Conservation (phyloP, 2,113 vertebrate genomes). For the Mesocricetus auratus region DNA sequence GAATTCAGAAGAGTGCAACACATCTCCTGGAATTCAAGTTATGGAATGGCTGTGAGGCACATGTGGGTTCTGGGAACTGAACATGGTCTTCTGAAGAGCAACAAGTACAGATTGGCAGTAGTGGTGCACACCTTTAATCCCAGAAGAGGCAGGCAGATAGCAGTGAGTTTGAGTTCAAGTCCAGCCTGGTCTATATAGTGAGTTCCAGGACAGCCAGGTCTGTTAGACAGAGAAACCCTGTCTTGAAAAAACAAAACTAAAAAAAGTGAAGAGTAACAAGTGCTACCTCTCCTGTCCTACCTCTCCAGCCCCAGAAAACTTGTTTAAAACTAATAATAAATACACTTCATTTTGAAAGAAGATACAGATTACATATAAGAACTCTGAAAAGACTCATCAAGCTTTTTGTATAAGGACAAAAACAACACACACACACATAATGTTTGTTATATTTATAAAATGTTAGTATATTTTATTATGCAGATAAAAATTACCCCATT, state of each 20-base stretch:
- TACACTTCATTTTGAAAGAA: not conserved
- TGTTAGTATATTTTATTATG: not conserved
- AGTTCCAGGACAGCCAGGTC: too few species aligned
- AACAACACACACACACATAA: not conserved
- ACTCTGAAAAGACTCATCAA: not conserved
- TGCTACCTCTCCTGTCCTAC: too few species aligned
- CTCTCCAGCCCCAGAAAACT: too few species aligned
- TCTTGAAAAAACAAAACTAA: too few species aligned
- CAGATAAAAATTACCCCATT: not conserved
- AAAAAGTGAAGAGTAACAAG: too few species aligned
- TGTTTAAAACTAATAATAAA: not conserved
- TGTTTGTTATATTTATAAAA: not conserved
- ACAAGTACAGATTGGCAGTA: too few species aligned
- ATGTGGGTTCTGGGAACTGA: not conserved
- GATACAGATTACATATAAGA: not conserved
- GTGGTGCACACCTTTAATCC: too few species aligned
- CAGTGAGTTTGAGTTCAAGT: too few species aligned
- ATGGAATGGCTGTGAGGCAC: not conserved
- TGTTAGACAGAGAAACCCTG: too few species aligned
- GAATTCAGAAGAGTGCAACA: not conserved
- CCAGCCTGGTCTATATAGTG: too few species aligned
- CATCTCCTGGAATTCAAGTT: not conserved
- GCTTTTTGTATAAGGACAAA: not conserved
- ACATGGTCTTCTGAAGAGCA: not conserved
- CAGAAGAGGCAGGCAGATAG: too few species aligned